Percentiles rank a stretch among this genome's conserved stretches.
These are phyloP conservation scores for Rhopalosiphum nymphaeae DNA, from an alignment of 2,888 invertebrate species.

Conservation along the genomic window DNA sequence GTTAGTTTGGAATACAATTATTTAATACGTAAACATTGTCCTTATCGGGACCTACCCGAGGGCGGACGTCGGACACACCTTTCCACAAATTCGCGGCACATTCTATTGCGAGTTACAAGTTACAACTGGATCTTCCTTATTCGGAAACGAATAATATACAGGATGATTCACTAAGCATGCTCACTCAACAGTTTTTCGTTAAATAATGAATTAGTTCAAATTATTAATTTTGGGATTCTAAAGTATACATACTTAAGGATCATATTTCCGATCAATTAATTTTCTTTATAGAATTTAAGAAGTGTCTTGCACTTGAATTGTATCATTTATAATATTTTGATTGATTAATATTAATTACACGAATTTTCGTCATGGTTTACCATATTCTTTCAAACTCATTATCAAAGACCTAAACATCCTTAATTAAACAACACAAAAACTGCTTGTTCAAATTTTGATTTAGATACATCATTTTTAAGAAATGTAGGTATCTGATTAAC, in stretches of 20 bases:
- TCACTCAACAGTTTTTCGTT: not conserved
- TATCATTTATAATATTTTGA: no score
- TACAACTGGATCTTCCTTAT: not conserved
- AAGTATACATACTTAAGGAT: not conserved
- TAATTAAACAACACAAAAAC: not conserved
- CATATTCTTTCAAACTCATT: not conserved
- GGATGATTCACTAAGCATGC: not conserved
- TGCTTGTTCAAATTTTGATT: not conserved
- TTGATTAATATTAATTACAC: not conserved
- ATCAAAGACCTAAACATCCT: not conserved
- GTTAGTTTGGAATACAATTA: constrained; percentile 74
- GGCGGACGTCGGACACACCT: not conserved
- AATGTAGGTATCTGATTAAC: no score
- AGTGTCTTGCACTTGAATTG: no score
- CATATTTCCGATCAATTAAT: not conserved
- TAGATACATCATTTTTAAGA: no score
- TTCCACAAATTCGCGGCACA: not conserved
- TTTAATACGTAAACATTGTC: not conserved
- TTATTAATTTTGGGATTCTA: not conserved
- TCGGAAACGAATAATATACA: not conserved
- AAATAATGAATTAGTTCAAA: not conserved
- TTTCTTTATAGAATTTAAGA: no score
- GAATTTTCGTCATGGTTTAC: not conserved
- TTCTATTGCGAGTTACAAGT: not conserved
- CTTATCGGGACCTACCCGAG: not conserved